Percentiles rank a stretch among this genome's conserved stretches.
These are phyloP conservation scores for Masticophis lateralis DNA, from an alignment of 2,797 vertebrate species.

Conservation along the genomic window DNA sequence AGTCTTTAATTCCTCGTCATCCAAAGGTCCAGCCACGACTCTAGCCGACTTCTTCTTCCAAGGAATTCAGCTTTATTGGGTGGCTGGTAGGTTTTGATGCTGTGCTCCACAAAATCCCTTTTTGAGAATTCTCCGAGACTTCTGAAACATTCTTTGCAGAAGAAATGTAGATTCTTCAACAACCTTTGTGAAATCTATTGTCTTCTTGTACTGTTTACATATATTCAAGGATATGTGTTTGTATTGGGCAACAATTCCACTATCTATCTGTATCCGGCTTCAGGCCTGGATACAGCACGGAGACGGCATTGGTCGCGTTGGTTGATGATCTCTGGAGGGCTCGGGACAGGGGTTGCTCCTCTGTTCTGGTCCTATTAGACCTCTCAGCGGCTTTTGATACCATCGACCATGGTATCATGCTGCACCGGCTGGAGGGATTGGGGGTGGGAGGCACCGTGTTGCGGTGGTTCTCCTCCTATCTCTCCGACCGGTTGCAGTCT, in stretches of 20 bases:
- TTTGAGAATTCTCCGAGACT: background rate
- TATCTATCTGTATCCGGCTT: too few species aligned
- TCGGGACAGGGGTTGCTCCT: too few species aligned
- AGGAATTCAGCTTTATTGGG: background rate
- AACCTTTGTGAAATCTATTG: background rate
- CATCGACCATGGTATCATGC: too few species aligned
- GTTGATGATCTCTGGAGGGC: too few species aligned
- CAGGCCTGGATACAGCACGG: too few species aligned
- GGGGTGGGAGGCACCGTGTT: too few species aligned
- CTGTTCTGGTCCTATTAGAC: too few species aligned
- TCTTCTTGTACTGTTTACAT: background rate
- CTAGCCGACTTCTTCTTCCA: background rate
- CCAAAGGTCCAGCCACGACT: background rate
- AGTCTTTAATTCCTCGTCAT: background rate
- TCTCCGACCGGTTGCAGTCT: too few species aligned
- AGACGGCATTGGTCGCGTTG: too few species aligned
- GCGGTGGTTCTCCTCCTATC: too few species aligned
- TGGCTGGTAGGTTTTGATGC: background rate
- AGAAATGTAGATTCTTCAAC: background rate
- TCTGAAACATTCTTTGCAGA: background rate
- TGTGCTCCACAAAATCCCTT: background rate
- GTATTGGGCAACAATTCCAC: background rate
- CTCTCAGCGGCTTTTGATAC: too few species aligned
- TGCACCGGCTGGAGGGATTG: too few species aligned
- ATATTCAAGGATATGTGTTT: background rate